Evolutionary conservation across 2,797 vertebrate genomes (phyloP).

Genomic region (Pipistrellus pipistrellus): DNA sequence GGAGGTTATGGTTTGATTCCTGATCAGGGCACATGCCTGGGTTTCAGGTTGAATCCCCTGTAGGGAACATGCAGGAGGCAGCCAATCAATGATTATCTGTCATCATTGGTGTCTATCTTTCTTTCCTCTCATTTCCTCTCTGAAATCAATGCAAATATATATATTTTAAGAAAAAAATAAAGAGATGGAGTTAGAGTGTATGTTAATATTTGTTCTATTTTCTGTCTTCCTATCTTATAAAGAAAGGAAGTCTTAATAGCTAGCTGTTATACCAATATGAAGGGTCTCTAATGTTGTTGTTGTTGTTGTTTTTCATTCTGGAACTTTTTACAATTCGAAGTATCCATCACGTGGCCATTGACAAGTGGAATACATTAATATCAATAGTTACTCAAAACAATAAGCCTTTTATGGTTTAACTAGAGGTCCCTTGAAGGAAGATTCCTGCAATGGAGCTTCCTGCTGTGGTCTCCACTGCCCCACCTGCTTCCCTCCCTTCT

Average conservation of each 20-base stretch:
- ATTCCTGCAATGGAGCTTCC: no score
- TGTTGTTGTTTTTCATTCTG: not conserved
- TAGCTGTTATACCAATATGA: not conserved
- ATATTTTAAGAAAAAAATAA: no score
- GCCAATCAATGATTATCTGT: not conserved
- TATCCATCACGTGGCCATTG: not conserved
- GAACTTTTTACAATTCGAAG: not conserved
- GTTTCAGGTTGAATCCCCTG: not conserved
- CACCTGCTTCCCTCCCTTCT: no score
- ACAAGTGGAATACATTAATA: not conserved
- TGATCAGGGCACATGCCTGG: not conserved
- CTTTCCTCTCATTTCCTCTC: not conserved
- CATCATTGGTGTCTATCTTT: not conserved
- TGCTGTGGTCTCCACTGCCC: no score
- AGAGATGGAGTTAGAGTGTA: no score
- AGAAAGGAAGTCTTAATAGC: not conserved
- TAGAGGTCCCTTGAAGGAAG: no score
- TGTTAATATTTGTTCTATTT: no score
- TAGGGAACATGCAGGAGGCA: not conserved
- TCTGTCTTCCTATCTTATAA: not conserved
- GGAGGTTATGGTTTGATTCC: not conserved
- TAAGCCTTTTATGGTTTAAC: not conserved
- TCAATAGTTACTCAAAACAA: not conserved
- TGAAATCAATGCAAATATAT: not conserved
- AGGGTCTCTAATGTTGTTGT: not conserved